Percentiles rank a stretch among this genome's conserved stretches.
Evolutionary conservation across 2,113 vertebrate species (phyloP).

Genomic region (Oophaga pumilio): DNA sequence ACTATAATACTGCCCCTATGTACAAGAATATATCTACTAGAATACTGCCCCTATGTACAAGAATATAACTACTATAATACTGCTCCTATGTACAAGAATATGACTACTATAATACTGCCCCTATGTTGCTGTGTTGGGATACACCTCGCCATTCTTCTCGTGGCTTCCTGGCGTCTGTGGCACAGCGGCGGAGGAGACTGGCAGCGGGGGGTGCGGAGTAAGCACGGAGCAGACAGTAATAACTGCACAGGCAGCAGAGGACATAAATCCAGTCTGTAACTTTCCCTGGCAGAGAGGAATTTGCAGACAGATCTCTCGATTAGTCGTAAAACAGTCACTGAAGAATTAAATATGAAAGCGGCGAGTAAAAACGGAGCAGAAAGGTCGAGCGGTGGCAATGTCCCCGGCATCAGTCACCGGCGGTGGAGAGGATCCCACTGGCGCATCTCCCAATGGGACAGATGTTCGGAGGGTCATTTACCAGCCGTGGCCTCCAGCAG

Average conservation of each 20-base stretch:
- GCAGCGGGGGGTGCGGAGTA: neutral
- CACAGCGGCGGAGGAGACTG: neutral
- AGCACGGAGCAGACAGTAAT: conserved; percentile 19
- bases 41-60: too few relatives aligned
- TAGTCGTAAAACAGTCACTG: conserved; percentile 10
- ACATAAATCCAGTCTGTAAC: conserved; percentile 34
- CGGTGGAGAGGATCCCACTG: neutral
- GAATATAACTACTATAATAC: too few relatives aligned
- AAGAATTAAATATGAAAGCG: conserved; percentile 19
- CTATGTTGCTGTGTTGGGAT: neutral
- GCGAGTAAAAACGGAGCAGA: neutral
- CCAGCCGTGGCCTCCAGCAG: neutral
- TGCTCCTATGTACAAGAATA: too few relatives aligned
- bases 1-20: too few relatives aligned
- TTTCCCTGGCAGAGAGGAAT: neutral
- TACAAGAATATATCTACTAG: too few relatives aligned
- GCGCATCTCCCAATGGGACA: neutral
- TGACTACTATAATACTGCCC: too few relatives aligned
- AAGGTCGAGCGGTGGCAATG: neutral
- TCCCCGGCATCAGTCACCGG: neutral
- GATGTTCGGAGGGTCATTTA: conserved; percentile 33
- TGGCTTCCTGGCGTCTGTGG: neutral
- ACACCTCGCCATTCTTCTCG: neutral
- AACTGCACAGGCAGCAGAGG: neutral
- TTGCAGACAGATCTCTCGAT: neutral